These are phyloP conservation scores for Eurystomus glaucurus DNA, from an alignment of 2,797 vertebrate genomes.

Conservation along the genomic window DNA sequence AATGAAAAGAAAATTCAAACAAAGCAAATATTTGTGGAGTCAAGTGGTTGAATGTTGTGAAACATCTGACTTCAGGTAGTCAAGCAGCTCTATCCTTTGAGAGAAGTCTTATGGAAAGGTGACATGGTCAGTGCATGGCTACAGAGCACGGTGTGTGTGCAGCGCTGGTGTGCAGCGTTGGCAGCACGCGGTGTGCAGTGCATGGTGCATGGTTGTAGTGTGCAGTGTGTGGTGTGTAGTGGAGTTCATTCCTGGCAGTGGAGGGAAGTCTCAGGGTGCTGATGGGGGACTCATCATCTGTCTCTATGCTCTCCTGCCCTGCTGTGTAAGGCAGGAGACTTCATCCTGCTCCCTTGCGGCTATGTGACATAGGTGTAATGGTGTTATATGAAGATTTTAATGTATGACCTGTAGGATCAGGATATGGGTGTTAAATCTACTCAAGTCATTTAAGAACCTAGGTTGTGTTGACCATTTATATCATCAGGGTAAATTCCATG, in stretches of 20 bases:
- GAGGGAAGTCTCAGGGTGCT: background rate
- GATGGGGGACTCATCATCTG: background rate
- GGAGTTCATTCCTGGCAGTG: background rate
- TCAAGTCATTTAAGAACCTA: background rate
- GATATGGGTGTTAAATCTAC: background rate
- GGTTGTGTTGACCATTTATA: background rate
- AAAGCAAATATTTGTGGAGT: background rate
- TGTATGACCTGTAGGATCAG: background rate
- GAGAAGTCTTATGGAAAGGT: background rate
- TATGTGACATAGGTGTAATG: background rate
- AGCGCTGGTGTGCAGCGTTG: background rate
- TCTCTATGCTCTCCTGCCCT: background rate
- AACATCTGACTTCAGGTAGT: rapidly evolving
- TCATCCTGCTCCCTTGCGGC: rapidly evolving
- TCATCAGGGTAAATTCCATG: background rate
- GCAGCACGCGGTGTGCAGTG: background rate
- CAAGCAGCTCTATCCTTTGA: background rate
- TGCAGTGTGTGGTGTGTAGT: too few species aligned
- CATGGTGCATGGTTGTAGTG: rapidly evolving
- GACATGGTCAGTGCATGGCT: rapidly evolving
- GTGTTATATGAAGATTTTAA: background rate
- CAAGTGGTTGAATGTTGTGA: background rate
- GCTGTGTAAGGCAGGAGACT: background rate
- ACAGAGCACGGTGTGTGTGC: background rate
- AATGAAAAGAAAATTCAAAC: background rate